Percentiles rank a stretch among this genome's conserved stretches.
These are phyloP conservation scores for Drosophila pallidifrons DNA, from an alignment of 1,140 invertebrate genomes.

Conservation along the genomic window DNA sequence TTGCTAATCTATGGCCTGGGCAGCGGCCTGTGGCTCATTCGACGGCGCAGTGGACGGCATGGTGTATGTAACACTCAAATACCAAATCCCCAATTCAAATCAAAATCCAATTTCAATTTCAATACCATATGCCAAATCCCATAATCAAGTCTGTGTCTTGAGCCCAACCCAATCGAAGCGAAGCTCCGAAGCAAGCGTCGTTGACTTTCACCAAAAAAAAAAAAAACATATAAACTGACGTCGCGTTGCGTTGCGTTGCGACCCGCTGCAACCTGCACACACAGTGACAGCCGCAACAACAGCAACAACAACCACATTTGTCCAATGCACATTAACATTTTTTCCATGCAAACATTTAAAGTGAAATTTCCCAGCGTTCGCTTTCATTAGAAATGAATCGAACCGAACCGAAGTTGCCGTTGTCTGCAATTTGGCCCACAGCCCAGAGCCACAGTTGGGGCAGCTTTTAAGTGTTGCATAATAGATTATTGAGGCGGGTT, in stretches of 20 bases:
- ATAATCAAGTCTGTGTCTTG: slow-evolving; percentile 56
- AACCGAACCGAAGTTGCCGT: slow-evolving; percentile 35
- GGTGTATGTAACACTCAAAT: slow-evolving; percentile 36
- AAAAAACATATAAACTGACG: slow-evolving; percentile 69
- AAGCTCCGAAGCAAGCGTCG: slow-evolving; percentile 25
- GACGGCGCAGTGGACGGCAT: slow-evolving; percentile 58
- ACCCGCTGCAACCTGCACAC: slow-evolving; percentile 69
- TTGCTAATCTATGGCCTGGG: slow-evolving; percentile 65
- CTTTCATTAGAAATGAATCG: slow-evolving; percentile 78
- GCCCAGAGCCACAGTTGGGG: slow-evolving; percentile 8
- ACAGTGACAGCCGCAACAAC: slow-evolving; percentile 24
- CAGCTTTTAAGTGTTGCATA: slow-evolving; percentile 55
- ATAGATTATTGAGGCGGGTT: slow-evolving; percentile 57
- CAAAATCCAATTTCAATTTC: slow-evolving; percentile 54
- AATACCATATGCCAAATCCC: slow-evolving; percentile 53
- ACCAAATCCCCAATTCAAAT: slow-evolving; percentile 35
- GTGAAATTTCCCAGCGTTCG: slow-evolving; percentile 75
- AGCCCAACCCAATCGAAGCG: slow-evolving; percentile 49
- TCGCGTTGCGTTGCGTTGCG: slow-evolving; percentile 47
- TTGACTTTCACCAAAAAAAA: slow-evolving; percentile 78
- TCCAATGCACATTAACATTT: slow-evolving; percentile 76
- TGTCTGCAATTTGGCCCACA: slow-evolving; percentile 1
- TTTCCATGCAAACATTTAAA: slow-evolving; percentile 60
- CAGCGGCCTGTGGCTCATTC: slow-evolving; percentile 57
- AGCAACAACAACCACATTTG: slow-evolving; percentile 64